phyloP scores from a whole-genome alignment of 2,797 vertebrate genomes.

The Menidia menidia region DNA sequence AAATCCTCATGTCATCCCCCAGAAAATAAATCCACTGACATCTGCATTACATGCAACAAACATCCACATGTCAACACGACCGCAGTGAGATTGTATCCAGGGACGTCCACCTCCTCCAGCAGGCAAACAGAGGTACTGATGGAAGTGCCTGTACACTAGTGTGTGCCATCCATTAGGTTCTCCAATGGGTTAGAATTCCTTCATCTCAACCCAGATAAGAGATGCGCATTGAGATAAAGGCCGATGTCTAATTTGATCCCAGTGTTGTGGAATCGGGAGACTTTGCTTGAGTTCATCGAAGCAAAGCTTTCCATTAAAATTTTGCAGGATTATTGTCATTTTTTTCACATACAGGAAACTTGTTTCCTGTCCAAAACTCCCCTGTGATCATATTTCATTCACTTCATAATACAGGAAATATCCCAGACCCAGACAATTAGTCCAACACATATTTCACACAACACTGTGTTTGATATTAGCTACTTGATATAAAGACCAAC shows the following conservation, averaged over 20 bases:
- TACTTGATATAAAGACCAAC: background rate
- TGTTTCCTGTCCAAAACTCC: background rate
- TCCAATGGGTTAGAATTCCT: constrained; percentile 68
- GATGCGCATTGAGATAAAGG: constrained; percentile 79
- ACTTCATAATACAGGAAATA: background rate
- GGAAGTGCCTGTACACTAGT: constrained; percentile 1
- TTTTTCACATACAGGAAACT: background rate
- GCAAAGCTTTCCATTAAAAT: constrained; percentile 32
- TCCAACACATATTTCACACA: background rate
- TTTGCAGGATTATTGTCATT: background rate
- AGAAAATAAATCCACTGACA: constrained; percentile 71
- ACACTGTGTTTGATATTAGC: too few species aligned
- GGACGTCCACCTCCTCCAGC: background rate
- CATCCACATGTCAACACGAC: constrained; percentile 27
- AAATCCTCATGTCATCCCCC: constrained; percentile 69
- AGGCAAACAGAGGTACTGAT: constrained; percentile 2
- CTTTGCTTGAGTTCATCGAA: constrained; percentile 42
- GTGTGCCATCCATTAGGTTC: constrained; percentile 44
- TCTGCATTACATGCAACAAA: constrained; percentile 68
- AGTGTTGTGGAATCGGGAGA: constrained; percentile 44
- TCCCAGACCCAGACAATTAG: background rate
- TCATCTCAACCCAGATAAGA: constrained; percentile 63
- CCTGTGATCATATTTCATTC: background rate
- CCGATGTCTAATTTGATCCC: constrained; percentile 78
- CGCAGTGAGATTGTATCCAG: constrained; percentile 29